Conservation (phyloP, 2,888 invertebrate species). For the Colletes collaris region DNA sequence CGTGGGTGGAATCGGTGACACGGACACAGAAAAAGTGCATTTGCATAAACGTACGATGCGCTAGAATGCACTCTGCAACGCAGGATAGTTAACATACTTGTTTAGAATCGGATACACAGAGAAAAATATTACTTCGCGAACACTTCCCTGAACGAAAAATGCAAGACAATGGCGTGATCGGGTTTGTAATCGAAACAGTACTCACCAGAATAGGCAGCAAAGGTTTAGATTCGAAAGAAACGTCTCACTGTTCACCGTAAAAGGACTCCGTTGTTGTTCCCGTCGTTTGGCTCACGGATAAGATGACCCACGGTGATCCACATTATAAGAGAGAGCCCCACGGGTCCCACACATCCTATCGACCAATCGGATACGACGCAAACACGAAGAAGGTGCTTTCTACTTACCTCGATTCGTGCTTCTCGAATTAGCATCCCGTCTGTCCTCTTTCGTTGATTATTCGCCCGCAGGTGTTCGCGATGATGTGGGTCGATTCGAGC, state of each 20-base stretch:
- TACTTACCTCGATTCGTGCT: constrained; percentile 48
- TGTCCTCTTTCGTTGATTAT: constrained; percentile 46
- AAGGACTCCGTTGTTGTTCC: no score
- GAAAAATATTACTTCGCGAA: no score
- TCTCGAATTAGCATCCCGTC: constrained; percentile 30
- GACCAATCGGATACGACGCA: constrained; percentile 37
- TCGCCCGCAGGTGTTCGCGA: constrained; percentile 2
- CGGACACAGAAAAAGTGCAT: not conserved
- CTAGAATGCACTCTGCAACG: no score
- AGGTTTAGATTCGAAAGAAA: no score
- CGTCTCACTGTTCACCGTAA: no score
- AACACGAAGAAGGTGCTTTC: constrained; percentile 51
- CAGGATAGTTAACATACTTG: no score
- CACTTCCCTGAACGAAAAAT: no score
- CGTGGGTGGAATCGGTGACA: constrained; percentile 14
- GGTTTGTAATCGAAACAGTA: no score
- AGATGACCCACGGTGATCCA: constrained; percentile 24
- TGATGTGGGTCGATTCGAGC: constrained; percentile 29
- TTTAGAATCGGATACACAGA: no score
- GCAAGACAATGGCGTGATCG: no score
- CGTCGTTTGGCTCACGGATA: not conserved
- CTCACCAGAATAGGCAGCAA: no score
- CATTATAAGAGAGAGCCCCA: constrained; percentile 49
- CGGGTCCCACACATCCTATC: constrained; percentile 38
- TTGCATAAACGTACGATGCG: not conserved